Evolutionary conservation across 1,140 invertebrate genomes (phyloP).

Genomic region (Hormaphis cornu): DNA sequence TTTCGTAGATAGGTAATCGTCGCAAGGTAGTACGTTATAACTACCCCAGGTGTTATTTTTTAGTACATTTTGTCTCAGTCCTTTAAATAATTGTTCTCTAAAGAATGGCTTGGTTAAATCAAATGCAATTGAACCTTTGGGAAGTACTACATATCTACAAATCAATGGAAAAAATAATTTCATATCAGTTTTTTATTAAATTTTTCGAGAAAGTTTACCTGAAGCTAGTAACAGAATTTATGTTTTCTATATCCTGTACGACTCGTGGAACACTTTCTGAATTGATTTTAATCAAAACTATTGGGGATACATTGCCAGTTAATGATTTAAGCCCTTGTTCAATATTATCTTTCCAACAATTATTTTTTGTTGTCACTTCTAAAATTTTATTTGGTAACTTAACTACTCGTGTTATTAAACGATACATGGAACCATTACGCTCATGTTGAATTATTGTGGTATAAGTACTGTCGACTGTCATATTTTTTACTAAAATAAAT

Average conservation of each 20-base stretch:
- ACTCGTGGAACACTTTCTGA: background rate
- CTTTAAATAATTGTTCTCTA: constrained; percentile 20
- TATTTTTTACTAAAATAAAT: constrained; percentile 18
- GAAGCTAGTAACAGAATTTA: background rate
- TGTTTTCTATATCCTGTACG: background rate
- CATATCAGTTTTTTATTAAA: background rate
- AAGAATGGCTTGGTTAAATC: constrained; percentile 13
- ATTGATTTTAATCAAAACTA: constrained; percentile 10
- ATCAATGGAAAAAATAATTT: background rate
- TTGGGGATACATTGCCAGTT: background rate
- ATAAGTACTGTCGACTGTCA: background rate
- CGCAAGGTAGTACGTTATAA: constrained; percentile 7
- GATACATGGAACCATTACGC: background rate
- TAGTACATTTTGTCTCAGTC: constrained; percentile 16
- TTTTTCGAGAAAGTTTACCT: background rate
- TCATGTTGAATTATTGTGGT: constrained; percentile 3
- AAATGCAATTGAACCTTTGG: background rate
- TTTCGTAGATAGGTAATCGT: background rate
- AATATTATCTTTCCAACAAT: background rate
- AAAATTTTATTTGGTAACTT: constrained; percentile 7
- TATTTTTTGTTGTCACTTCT: constrained; percentile 2
- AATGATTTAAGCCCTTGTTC: constrained; percentile 5
- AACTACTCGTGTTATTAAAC: background rate
- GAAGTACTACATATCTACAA: constrained; percentile 14
- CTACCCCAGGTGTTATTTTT: constrained; percentile 4